Base-by-base conservation (phyloP, 1,140 invertebrate genomes). In the Neodiprion pinetum region DNA sequence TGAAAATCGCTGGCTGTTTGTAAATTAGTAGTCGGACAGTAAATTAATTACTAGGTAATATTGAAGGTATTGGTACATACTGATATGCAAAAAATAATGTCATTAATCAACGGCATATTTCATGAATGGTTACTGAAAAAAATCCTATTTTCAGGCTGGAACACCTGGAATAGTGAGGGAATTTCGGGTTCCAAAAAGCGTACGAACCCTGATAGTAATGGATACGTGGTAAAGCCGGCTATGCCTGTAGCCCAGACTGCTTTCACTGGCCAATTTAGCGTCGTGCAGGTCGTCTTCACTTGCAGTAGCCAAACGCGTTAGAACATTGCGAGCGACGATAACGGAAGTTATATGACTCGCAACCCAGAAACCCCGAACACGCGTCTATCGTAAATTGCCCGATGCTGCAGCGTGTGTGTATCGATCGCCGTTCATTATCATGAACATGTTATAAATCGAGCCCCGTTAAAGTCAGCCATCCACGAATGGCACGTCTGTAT, bases 341-440 rank as follows among this genome's bases (percentile, higher is more conserved):
- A 84, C 84, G 86, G 85, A 85, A 83, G 80, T 83, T 75, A 77
- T 80, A 77, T 81, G 83, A 81, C 83, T 81, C 82, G 67, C 83
- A 87, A 86, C 86, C 86, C 80, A 87, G 82, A 87, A 87, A 87
- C 85, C 85, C 74, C 80, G 78, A 86, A 87, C 73, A 77, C 53
- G 53, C 9, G 4, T 40, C 1, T 40, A 40, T 40, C 28, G 28
- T 40, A 40, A 40, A 40, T 5, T 40, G 28, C 2, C 28, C 28
- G 28, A 17, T 61, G 4, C 53, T 14, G 53, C 53, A 61, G 11
- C 1, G n/a, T 61, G 53, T 61, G 53, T 14, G n/a, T 61, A 61
- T 61, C 53, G 53, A 61, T 61, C n/a, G n/a, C 11, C 53, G 9
- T 61, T 61, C 53, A 61, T 61, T 61, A 61, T 17, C 53, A 61